Evolutionary conservation across 2,797 vertebrate genomes (phyloP), one percentile per base, ranked within the genome.

Genomic region (Crypturellus tataupa): DNA sequence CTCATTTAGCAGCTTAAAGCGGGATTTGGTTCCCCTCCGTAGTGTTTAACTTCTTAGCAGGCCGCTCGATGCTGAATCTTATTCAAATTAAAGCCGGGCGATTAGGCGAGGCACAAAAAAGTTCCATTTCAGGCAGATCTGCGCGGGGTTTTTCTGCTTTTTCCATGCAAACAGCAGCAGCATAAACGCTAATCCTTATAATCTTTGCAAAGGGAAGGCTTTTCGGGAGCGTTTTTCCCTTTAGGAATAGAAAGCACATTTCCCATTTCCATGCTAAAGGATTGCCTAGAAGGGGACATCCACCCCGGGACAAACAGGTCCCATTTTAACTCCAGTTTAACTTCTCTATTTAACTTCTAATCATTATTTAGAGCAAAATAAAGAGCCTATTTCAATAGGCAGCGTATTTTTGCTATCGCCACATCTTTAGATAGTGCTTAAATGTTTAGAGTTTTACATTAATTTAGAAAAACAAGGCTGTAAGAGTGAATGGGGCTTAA

Each of bases 111-210:
- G 81, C 93, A 63, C 44, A 89, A 82, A 72, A 39, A 39, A 39
- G 60, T 92, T 87, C 77, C 90, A 51, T n/a, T 42, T 44, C 56
- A 81, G 25, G 56, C 88, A 95, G 69, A 91, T 42, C 49, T 68
- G n/a, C 71, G 56, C 35, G 88, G 35, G 51, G 18, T 67, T 67
- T 75, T 64, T 79, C 91, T 76, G 37, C 37, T 64, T 91, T 93
- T 96, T 84, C 63, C 80, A 84, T 81, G 85, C 89, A 86, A 65
- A 90, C 69, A 93, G 58, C 49, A 46, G 84, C 46, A 55, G 93
- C 94, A 95, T 89, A 87, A 90, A 93, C 71, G 51, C 67, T 65
- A 64, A 94, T 96, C 90, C 80, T 71, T 80, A 87, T 80, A 94
- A 81, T 94, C 76, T 79, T 89, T 95, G 70, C 80, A 8, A 58